Evolutionary conservation across 2,888 invertebrate species (phyloP).

Genomic region (Cyrtodaria siliqua): DNA sequence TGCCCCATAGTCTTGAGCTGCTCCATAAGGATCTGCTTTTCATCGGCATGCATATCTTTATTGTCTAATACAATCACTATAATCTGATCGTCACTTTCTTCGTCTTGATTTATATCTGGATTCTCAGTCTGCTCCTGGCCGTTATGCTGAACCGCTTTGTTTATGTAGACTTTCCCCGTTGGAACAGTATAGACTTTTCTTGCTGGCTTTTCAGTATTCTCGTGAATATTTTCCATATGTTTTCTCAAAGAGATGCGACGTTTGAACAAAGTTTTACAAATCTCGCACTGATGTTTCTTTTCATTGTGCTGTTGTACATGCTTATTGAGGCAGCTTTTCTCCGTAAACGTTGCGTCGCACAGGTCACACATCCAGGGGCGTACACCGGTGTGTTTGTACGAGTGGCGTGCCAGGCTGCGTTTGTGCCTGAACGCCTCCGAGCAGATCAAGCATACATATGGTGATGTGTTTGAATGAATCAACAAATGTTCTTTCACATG

Average conservation of each 20-base stretch:
- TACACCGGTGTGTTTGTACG: constrained; percentile 13
- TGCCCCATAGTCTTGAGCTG: too few relatives aligned
- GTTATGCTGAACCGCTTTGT: too few relatives aligned
- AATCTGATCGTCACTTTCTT: too few relatives aligned
- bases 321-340: constrained; percentile 14
- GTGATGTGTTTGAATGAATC: constrained; percentile 21
- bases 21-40: too few relatives aligned
- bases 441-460: constrained; percentile 30
- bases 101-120: too few relatives aligned
- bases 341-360: constrained; percentile 13
- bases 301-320: constrained; percentile 14
- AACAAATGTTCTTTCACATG: constrained; percentile 29
- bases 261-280: constrained; percentile 20
- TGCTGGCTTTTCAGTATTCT: neutral
- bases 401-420: constrained; percentile 23
- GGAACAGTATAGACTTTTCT: too few relatives aligned
- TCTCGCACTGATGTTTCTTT: constrained; percentile 17
- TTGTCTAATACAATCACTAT: too few relatives aligned
- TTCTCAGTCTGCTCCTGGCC: too few relatives aligned
- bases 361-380: neutral
- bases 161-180: too few relatives aligned
- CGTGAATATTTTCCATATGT: constrained; percentile 12
- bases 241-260: neutral
- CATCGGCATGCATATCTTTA: too few relatives aligned
- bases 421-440: constrained; percentile 31